Conservation (phyloP, 2,797 vertebrate species). For the Ptychadena robeensis region DNA sequence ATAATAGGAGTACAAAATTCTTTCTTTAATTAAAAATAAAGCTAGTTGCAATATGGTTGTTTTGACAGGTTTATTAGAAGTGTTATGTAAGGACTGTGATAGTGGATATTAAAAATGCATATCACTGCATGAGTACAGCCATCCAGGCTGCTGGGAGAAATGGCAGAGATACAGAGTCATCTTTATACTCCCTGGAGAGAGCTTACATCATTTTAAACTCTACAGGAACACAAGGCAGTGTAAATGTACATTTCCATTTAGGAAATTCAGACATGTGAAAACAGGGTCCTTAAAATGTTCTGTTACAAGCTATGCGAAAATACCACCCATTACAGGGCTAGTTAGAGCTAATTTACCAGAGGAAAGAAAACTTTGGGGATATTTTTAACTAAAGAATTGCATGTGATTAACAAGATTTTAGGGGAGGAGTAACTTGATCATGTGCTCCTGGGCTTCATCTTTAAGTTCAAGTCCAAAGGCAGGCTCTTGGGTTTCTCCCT, state of each 20-base stretch:
- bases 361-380: neutral
- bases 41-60: conserved; percentile 29
- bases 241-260: conserved; percentile 35
- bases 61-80: conserved; percentile 55
- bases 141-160: neutral
- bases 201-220: conserved; percentile 34
- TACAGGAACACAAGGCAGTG: conserved; percentile 21
- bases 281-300: neutral
- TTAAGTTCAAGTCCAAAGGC: too few species aligned
- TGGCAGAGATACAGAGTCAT: conserved; percentile 31
- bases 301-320: neutral
- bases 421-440: too few species aligned
- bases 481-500: too few species aligned
- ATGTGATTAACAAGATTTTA: too few species aligned
- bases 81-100: conserved; percentile 13
- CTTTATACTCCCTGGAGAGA: conserved; percentile 30
- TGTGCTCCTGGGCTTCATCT: too few species aligned
- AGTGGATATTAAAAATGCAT: conserved; percentile 57
- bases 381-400: neutral
- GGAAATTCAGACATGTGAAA: conserved; percentile 20
- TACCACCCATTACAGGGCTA: neutral
- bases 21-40: conserved; percentile 55
- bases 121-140: conserved; percentile 38
- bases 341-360: neutral
- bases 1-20: conserved; percentile 10